These are phyloP conservation scores for Clavelina lepadiformis DNA, from an alignment of 23 tunicate species.

Conservation along the genomic window DNA sequence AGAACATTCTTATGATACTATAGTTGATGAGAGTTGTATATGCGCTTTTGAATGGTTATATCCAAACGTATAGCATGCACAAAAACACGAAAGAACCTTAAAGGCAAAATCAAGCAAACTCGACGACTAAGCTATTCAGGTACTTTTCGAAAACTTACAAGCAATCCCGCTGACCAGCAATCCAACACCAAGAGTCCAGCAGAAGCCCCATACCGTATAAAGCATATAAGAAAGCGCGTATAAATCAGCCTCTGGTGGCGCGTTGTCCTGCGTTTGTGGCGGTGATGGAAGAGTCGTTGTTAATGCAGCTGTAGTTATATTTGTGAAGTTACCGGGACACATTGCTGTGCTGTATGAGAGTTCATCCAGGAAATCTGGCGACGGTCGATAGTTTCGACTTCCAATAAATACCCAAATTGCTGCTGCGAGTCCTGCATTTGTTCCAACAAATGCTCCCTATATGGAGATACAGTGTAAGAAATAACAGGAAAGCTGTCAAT, in stretches of 20 bases:
- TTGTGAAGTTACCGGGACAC: conserved; percentile 5
- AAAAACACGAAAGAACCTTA: too few species aligned
- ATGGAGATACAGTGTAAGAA: too few species aligned
- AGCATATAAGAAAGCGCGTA: conserved; percentile 41
- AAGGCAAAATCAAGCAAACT: too few species aligned
- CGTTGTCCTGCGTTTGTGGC: background rate
- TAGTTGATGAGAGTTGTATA: too few species aligned
- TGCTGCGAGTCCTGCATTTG: conserved; percentile 8
- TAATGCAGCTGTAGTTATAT: too few species aligned
- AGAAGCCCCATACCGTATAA: conserved; percentile 13
- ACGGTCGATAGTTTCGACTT: conserved; percentile 5
- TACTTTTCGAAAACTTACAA: too few species aligned
- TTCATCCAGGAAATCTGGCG: background rate
- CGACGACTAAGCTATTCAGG: too few species aligned
- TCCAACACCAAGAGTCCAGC: conserved; percentile 16
- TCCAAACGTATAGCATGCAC: too few species aligned
- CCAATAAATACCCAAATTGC: conserved; percentile 5
- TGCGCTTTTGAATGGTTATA: too few species aligned
- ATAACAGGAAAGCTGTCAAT: too few species aligned
- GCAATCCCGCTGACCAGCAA: conserved; percentile 21
- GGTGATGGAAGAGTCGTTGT: too few species aligned
- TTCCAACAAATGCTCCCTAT: conserved; percentile 13
- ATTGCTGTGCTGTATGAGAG: background rate
- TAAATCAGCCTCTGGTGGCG: conserved; percentile 7
- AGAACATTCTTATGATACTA: too few species aligned